These are phyloP conservation scores for Calyptommatus sinebrachiatus DNA, from an alignment of 2,113 vertebrate species.

Conservation along the genomic window DNA sequence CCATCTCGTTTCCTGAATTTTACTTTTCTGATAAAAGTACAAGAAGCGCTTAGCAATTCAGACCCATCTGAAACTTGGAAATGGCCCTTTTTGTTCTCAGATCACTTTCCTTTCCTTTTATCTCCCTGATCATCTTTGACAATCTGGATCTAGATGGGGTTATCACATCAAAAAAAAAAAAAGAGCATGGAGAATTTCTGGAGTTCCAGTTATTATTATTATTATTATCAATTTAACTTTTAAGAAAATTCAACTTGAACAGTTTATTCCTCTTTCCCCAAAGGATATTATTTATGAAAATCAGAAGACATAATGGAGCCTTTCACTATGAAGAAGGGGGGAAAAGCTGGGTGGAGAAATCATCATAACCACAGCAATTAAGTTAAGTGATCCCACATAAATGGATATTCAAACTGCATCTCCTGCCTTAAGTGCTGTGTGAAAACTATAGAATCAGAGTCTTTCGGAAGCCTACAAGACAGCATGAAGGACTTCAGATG, in stretches of 20 bases:
- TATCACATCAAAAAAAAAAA: background rate
- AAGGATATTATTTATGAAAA: conserved; percentile 6
- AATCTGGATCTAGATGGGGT: background rate
- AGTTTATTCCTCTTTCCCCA: background rate
- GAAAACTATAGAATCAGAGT: background rate
- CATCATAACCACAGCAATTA: background rate
- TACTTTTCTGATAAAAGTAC: background rate
- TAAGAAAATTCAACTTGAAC: background rate
- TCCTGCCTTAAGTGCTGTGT: background rate
- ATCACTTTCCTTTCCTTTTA: background rate
- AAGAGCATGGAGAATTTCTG: background rate
- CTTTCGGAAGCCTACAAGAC: background rate
- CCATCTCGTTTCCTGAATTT: too few relatives aligned
- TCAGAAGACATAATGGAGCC: conserved; percentile 8
- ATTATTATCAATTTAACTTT: background rate
- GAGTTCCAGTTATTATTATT: background rate
- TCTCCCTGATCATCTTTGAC: background rate
- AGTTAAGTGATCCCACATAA: conserved; percentile 4
- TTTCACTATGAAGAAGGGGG: background rate
- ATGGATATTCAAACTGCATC: background rate
- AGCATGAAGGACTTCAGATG: background rate
- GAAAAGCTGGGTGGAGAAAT: background rate
- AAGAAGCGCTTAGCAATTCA: too few relatives aligned
- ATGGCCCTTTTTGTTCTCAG: background rate
- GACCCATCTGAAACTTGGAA: background rate